A percentile compares a stretch with the other conserved stretches of the same genome.
phyloP scores from a whole-genome alignment of 2,888 invertebrate genomes.

The Bibio marci region DNA sequence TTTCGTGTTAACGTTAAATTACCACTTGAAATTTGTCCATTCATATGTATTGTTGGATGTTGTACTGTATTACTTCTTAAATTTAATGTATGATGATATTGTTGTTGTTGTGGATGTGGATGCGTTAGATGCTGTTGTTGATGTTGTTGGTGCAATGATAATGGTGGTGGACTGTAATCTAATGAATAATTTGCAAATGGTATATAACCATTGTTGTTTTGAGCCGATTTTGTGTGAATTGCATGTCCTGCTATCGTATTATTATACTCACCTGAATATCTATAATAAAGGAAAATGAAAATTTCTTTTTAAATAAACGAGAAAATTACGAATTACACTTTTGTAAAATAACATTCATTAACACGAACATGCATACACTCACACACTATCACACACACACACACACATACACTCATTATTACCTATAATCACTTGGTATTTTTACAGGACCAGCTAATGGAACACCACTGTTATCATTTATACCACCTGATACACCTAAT shows the following conservation, averaged over 20 bases:
- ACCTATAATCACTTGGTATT: slow-evolving; percentile 44
- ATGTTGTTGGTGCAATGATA: slow-evolving; percentile 29
- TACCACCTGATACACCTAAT: slow-evolving; percentile 7
- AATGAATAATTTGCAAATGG: slow-evolving; percentile 68
- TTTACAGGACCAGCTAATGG: slow-evolving; percentile 66
- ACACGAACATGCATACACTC: too few species aligned
- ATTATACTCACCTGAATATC: slow-evolving; percentile 26
- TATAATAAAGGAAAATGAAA: slow-evolving; percentile 11
- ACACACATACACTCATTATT: too few species aligned
- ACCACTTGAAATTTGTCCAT: slow-evolving; percentile 13
- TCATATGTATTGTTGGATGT: slow-evolving; percentile 9
- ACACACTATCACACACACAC: too few species aligned
- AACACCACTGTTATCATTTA: slow-evolving; percentile 30
- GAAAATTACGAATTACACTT: background rate
- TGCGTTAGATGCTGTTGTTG: slow-evolving; percentile 20
- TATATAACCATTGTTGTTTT: slow-evolving; percentile 69
- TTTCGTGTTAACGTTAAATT: slow-evolving; percentile 20
- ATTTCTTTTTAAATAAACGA: too few species aligned
- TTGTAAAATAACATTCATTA: background rate
- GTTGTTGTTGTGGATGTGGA: slow-evolving; percentile 27
- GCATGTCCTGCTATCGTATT: slow-evolving; percentile 19
- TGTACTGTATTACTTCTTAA: slow-evolving; percentile 2
- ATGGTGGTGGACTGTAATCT: slow-evolving; percentile 64
- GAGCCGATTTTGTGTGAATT: slow-evolving; percentile 41
- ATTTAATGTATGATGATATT: slow-evolving; percentile 14